phyloP scores from a whole-genome alignment of 2,888 invertebrate species.

The Dolichomitus sp. region DNA sequence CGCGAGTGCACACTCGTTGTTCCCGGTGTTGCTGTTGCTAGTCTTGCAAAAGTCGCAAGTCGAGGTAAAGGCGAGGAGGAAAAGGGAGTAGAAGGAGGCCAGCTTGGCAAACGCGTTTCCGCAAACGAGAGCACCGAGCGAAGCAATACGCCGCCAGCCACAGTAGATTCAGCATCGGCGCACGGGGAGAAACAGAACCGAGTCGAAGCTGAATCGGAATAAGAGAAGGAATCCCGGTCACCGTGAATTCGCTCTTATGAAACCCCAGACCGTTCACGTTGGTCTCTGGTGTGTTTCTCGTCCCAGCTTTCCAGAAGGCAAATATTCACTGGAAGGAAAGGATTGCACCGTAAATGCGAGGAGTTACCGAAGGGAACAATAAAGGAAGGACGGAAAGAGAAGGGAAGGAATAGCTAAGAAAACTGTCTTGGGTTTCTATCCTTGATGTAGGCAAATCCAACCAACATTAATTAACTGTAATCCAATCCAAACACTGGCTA shows the following conservation, averaged over 20 bases:
- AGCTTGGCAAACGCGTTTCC: conserved; percentile 48
- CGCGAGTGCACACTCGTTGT: conserved; percentile 32
- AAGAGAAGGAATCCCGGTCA: conserved; percentile 67
- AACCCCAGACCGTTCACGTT: conserved; percentile 36
- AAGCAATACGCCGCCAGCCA: conserved; percentile 19
- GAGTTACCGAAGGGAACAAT: background rate
- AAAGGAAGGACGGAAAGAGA: background rate
- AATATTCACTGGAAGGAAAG: background rate
- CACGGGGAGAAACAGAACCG: conserved; percentile 63
- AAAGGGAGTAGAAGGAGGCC: background rate
- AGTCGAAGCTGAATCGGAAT: conserved; percentile 56
- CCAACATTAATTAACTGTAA: conserved; percentile 27
- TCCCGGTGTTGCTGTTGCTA: conserved; percentile 30
- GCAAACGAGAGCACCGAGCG: conserved; percentile 37
- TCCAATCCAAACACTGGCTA: background rate
- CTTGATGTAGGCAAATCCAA: conserved; percentile 1
- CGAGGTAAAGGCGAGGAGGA: background rate
- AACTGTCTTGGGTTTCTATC: conserved; percentile 6
- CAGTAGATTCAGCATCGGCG: conserved; percentile 24
- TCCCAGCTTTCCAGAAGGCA: conserved; percentile 1
- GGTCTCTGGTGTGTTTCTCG: conserved; percentile 8
- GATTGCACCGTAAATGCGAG: background rate
- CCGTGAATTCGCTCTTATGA: conserved; percentile 48
- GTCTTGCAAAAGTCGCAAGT: conserved; percentile 60
- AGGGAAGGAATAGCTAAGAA: background rate